Evolutionary conservation across 30 jellyfish, hydroid and myxozoan species (phyloP).

Genomic region (Turritopsis dohrnii): DNA sequence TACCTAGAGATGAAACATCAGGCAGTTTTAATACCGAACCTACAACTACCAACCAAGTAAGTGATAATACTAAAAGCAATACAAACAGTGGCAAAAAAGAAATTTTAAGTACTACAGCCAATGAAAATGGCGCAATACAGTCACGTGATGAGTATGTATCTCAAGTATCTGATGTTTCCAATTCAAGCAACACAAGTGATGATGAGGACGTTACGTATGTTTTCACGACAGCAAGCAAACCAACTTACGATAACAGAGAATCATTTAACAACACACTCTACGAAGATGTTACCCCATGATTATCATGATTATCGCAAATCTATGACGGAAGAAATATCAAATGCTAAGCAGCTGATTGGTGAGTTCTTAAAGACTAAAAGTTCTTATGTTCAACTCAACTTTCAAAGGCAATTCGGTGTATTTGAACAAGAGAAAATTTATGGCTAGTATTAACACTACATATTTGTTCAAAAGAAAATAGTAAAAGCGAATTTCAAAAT

Average conservation of each 20-base stretch:
- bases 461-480: too few species aligned
- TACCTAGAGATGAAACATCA: neutral
- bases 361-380: too few species aligned
- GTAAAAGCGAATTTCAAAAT: too few species aligned
- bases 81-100: neutral
- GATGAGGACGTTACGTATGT: conserved; percentile 12
- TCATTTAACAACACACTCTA: neutral
- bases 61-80: neutral
- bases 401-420: too few species aligned
- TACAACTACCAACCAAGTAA: neutral
- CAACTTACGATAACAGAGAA: neutral
- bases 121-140: neutral
- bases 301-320: neutral
- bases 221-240: neutral
- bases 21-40: neutral
- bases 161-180: neutral
- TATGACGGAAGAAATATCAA: too few species aligned
- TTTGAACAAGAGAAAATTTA: too few species aligned
- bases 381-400: too few species aligned
- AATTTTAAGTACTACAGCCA: neutral
- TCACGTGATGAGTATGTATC: neutral
- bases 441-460: too few species aligned
- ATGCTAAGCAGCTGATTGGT: too few species aligned
- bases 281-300: neutral
- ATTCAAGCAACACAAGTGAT: neutral